Evolutionary conservation across 1,140 invertebrate species (phyloP), one percentile per base, ranked within the genome.

Genomic region (Diachasma alloeum): DNA sequence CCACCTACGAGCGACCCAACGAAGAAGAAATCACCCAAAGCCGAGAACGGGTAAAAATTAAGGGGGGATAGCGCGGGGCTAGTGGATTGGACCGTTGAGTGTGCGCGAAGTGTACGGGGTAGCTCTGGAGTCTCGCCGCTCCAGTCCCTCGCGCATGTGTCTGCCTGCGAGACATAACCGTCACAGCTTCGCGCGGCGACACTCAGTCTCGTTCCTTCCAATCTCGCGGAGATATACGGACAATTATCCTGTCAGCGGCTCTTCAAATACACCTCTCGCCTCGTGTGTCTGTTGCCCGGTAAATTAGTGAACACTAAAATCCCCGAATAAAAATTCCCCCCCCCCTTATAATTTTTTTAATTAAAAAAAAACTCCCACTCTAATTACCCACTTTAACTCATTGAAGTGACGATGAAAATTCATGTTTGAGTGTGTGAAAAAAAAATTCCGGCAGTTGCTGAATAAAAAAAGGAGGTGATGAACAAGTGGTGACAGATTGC

Each of bases 201-300:
- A 84, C 78, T 87, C 86, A 87, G 86, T 87, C 86, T 86, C 85
- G 85, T 80, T 84, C 77, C 82, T 86, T 75, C 81, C 85, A 84
- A 85, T 86, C 84, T 80, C 80, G 83, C 80, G 84, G 79, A 83
- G 83, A 83, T 86, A 84, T 86, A 85, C 83, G 84, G 78, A 79
- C 83, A 84, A 86, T 86, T 87, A 83, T 82, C 74, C 79, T 83
- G 81, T 85, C 82, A 86, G 84, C 82, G 80, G 81, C 84, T 80
- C 78, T 85, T 59, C 76, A 80, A 67, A 31, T 3, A 31, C 6
- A 31, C 31, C 31, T 3, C 31, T 31, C 31, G n/a, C n/a, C 31
- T 31, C 31, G 31, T 31, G 31, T 31, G 6, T 31, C 31, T 31
- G 31, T 31, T 31, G 6, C 31, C 31, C 31, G 31, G 31, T 31